Percentiles rank a stretch among this genome's conserved stretches.
Conservation (phyloP, 2,113 vertebrate genomes). For the Scatophagus argus region DNA sequence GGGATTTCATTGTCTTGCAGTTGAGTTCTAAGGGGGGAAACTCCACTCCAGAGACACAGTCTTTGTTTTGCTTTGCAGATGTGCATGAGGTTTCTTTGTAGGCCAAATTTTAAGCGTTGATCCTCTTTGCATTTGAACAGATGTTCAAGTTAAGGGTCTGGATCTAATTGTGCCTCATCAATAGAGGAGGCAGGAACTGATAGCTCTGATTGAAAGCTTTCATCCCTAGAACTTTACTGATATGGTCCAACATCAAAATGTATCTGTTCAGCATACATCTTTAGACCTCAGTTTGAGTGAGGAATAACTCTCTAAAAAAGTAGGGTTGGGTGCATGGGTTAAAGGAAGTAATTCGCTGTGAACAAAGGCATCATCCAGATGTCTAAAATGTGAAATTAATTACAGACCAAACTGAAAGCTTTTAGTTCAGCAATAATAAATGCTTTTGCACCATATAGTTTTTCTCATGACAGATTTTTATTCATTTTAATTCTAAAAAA, state of each 20-base stretch:
- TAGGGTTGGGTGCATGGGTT: too few relatives aligned
- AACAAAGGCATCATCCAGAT: constrained; percentile 15
- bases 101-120: constrained; percentile 7
- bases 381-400: constrained; percentile 2
- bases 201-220: neutral
- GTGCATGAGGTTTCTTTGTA: constrained; percentile 1
- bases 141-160: neutral
- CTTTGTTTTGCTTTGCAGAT: constrained; percentile 33
- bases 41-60: constrained; percentile 26
- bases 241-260: neutral
- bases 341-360: neutral
- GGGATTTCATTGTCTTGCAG: constrained; percentile 34
- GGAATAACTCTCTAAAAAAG: neutral
- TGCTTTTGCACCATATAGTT: neutral
- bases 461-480: neutral
- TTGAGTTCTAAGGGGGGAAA: constrained; percentile 30
- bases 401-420: neutral
- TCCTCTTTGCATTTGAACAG: neutral
- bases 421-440: neutral
- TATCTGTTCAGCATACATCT: neutral
- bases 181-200: neutral
- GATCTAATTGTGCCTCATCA: neutral
- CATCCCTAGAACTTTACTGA: neutral
- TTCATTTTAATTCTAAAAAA: too few relatives aligned
- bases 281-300: neutral